Evolutionary conservation across 2,888 invertebrate species (phyloP).

Genomic region (Archips xylosteana): DNA sequence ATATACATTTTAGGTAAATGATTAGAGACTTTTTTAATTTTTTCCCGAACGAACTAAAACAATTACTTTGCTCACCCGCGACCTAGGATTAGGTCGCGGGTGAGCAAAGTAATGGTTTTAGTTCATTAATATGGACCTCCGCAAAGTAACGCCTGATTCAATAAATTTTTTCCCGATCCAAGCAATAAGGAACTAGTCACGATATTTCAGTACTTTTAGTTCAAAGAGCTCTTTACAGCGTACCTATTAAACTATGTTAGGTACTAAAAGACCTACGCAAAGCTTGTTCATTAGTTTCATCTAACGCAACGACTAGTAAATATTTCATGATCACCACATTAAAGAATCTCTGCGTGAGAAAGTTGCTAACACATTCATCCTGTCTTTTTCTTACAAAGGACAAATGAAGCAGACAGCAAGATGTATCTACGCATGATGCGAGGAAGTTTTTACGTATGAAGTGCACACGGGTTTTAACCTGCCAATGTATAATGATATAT

Average conservation of each 20-base stretch:
- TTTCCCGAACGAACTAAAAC: too few relatives aligned
- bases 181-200: neutral
- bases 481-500: constrained; percentile 18
- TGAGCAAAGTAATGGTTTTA: too few relatives aligned
- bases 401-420: neutral
- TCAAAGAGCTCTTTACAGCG: neutral
- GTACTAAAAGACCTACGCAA: neutral
- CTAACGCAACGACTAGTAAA: neutral
- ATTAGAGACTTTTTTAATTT: too few relatives aligned
- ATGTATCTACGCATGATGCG: neutral
- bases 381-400: neutral
- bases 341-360: neutral
- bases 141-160: too few relatives aligned
- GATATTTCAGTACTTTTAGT: neutral
- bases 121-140: too few relatives aligned
- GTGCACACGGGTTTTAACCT: constrained; percentile 29
- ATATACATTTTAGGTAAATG: too few relatives aligned
- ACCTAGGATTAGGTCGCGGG: too few relatives aligned
- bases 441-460: neutral
- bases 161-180: too few relatives aligned
- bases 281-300: constrained; percentile 5
- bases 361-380: neutral
- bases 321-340: neutral
- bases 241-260: neutral
- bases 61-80: too few relatives aligned